Evolutionary conservation across 1,140 invertebrate species (phyloP), one percentile per base, ranked within the genome.

Genomic region (Hyles euphorbiae): DNA sequence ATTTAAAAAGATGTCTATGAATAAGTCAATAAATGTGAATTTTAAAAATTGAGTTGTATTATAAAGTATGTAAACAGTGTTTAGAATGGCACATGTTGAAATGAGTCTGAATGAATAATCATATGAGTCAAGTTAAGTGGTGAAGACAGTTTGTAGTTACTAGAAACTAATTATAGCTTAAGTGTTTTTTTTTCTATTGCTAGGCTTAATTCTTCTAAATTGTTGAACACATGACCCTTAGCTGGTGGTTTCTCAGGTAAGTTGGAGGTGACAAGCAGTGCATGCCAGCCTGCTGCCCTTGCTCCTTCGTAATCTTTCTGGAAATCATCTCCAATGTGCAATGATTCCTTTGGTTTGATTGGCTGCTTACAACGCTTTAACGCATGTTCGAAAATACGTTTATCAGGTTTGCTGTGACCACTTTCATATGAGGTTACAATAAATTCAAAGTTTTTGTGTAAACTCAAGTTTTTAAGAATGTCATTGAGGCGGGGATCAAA

Each of bases 241-340:
- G 56, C 58, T 64, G 66, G 67, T 67, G 68, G 56, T 65, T 53
- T 62, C 64, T 65, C 61, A 61, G 61, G 61, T 45, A 36, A 48
- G 22, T 75, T 67, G 10, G 67, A 57, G 3, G 61, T 67, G 36
- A 86, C 55, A 10, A 88, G 66, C 32, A 93, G 81, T n/a, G 94
- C 92, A 76, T 94, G 91, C 95, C 96, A 97, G 2, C 94, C 94
- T 32, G 92, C 91, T 46, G 90, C 89, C 65, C 81, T 93, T 3
- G 96, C 96, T 3, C 94, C 96, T 5, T 91, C 49, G 81, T 95
- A 98, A 85, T 98, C 97, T 10, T 94, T 91, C 46, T 90, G 76
- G 5, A 93, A 66, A 65, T 92, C 92, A 89, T 98, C 95, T 3
- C 97, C 97, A 56, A 98, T 91, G 80, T 98, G 96, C 2, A 97